Evolutionary conservation across 2,113 vertebrate species (phyloP).

Genomic region (Caloenas nicobarica): DNA sequence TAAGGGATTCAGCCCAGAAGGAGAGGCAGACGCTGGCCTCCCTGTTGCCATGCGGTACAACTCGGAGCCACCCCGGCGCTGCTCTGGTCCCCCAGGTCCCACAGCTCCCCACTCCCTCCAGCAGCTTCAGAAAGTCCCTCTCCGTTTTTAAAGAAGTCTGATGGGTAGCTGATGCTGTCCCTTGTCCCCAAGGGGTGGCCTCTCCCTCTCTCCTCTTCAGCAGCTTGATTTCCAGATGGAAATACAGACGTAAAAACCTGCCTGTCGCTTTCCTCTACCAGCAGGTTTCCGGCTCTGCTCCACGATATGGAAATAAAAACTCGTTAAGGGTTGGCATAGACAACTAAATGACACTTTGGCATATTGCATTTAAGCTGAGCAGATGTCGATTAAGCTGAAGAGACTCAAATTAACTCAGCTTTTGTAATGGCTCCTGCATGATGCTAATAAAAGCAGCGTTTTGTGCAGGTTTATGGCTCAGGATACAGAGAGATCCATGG

Average conservation of each 20-base stretch:
- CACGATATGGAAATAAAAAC: not conserved
- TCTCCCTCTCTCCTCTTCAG: accelerated
- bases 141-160: not conserved
- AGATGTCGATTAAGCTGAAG: not conserved
- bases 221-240: not conserved
- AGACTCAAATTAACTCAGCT: not conserved
- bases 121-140: not conserved
- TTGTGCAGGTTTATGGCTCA: not conserved
- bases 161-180: not conserved
- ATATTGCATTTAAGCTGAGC: not conserved
- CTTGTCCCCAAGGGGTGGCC: not conserved
- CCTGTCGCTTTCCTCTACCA: not conserved
- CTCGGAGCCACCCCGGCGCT: accelerated
- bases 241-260: not conserved
- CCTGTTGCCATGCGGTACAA: accelerated
- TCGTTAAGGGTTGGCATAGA: not conserved
- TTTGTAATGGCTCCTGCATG: not conserved
- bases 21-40: not conserved
- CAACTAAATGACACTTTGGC: not conserved
- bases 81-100: accelerated
- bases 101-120: accelerated
- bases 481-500: not conserved
- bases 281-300: not conserved
- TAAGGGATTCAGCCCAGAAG: not conserved
- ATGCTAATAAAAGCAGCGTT: not conserved